A percentile compares a stretch with the other conserved stretches of the same genome.
Conservation (phyloP, 2,113 vertebrate species). For the Electrona antarctica region DNA sequence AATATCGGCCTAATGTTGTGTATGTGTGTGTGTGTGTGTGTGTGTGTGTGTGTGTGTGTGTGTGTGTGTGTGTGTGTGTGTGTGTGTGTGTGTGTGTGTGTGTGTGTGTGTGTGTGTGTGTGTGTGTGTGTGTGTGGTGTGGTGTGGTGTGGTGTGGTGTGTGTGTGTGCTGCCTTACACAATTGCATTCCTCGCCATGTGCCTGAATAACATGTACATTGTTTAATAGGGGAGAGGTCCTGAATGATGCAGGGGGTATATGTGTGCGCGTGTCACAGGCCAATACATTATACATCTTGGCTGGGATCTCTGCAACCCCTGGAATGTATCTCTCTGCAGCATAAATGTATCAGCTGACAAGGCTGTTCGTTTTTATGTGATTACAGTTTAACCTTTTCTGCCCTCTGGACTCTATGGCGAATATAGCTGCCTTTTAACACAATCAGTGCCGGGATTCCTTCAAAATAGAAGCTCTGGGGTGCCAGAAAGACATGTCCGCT, state of each 20-base stretch:
- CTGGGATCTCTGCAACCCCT: slow-evolving; percentile 33
- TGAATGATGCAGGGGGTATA: too few species aligned
- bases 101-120: neutral
- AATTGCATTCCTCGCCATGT: too few species aligned
- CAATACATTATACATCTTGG: slow-evolving; percentile 30
- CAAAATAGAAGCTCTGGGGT: too few species aligned
- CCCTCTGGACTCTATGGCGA: slow-evolving; percentile 43
- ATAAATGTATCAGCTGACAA: slow-evolving; percentile 27
- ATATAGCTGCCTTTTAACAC: neutral
- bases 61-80: too few species aligned
- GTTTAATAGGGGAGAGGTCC: too few species aligned
- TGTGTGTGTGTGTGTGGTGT: neutral
- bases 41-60: neutral
- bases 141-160: neutral
- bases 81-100: neutral
- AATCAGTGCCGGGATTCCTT: too few species aligned
- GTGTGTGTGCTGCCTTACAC: neutral
- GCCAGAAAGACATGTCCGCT: too few species aligned
- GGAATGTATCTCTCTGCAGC: slow-evolving; percentile 15
- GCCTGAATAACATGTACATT: too few species aligned
- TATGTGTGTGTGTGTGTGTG: neutral
- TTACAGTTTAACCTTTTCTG: slow-evolving; percentile 52
- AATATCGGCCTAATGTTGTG: slow-evolving; percentile 32
- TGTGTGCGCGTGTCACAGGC: slow-evolving; percentile 37
- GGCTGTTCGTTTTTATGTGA: slow-evolving; percentile 48